Conservation (phyloP, 2,888 invertebrate species). For the Agrotis exclamationis region DNA sequence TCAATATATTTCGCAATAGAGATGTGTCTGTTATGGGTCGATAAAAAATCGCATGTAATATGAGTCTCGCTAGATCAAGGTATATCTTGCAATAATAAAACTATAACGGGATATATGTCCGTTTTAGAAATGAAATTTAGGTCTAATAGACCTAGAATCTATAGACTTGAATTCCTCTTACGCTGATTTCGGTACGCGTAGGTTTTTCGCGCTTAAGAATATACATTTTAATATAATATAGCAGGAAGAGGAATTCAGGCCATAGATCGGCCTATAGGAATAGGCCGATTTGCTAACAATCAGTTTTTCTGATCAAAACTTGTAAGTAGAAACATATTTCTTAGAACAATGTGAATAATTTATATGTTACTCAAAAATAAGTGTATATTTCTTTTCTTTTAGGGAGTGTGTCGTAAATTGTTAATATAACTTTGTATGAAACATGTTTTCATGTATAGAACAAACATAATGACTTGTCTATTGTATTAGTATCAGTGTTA, state of each 20-base stretch:
- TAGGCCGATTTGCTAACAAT: background rate
- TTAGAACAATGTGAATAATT: constrained; percentile 21
- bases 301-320: constrained; percentile 5
- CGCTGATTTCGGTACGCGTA: too few species aligned
- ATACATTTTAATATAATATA: too few species aligned
- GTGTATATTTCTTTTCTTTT: constrained; percentile 17
- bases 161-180: too few species aligned
- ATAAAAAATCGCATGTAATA: background rate
- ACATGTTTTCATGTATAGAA: constrained; percentile 45
- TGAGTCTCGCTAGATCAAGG: constrained; percentile 7
- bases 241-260: too few species aligned
- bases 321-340: constrained; percentile 4
- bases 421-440: constrained; percentile 14
- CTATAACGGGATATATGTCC: background rate
- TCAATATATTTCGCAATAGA: background rate
- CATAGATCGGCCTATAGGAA: background rate
- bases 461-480: constrained; percentile 23
- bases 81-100: background rate
- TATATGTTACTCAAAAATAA: constrained; percentile 37
- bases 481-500: constrained; percentile 1
- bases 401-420: constrained; percentile 20
- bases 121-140: background rate
- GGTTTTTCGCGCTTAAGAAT: too few species aligned
- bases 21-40: background rate
- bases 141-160: constrained; percentile 9